phyloP scores from a whole-genome alignment of 2,797 vertebrate species.

The Enteromius paludinosus region DNA sequence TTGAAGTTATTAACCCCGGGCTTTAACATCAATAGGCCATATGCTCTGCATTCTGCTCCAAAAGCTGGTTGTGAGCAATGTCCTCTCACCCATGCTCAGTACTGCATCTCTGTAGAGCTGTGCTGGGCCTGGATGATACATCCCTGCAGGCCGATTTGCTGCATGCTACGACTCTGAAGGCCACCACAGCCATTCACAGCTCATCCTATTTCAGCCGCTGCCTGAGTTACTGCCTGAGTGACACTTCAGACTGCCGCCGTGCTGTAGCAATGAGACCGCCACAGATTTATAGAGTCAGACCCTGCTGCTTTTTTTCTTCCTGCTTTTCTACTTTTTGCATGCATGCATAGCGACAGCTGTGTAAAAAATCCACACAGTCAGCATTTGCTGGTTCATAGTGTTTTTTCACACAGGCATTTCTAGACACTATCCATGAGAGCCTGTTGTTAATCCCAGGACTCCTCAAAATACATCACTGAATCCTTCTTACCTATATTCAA shows the following conservation, averaged over 20 bases:
- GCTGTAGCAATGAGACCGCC: constrained; percentile 70
- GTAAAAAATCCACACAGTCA: constrained; percentile 63
- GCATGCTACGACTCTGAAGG: constrained; percentile 69
- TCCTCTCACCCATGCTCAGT: not conserved
- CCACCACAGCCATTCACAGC: constrained; percentile 73
- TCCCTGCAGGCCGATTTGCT: constrained; percentile 56
- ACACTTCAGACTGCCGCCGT: constrained; percentile 65
- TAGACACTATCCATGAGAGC: not conserved
- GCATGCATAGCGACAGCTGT: constrained; percentile 4
- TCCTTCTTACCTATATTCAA: not conserved
- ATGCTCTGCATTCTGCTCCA: constrained; percentile 38
- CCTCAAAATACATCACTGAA: not conserved
- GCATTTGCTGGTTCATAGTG: constrained; percentile 52
- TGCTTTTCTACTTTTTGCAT: constrained; percentile 35
- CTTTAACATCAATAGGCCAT: constrained; percentile 24
- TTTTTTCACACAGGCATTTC: not conserved
- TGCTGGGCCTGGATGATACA: constrained; percentile 66
- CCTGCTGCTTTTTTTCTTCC: constrained; percentile 62
- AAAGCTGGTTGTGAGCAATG: constrained; percentile 24
- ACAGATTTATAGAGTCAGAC: constrained; percentile 71
- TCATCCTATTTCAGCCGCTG: constrained; percentile 70
- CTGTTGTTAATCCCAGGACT: not conserved
- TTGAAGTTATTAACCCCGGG: constrained; percentile 28
- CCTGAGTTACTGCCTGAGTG: constrained; percentile 71
- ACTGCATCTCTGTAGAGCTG: not conserved